A percentile compares a stretch with the other conserved stretches of the same genome.
Conservation (phyloP, 2,113 vertebrate species). For the Elaphurus davidianus region DNA sequence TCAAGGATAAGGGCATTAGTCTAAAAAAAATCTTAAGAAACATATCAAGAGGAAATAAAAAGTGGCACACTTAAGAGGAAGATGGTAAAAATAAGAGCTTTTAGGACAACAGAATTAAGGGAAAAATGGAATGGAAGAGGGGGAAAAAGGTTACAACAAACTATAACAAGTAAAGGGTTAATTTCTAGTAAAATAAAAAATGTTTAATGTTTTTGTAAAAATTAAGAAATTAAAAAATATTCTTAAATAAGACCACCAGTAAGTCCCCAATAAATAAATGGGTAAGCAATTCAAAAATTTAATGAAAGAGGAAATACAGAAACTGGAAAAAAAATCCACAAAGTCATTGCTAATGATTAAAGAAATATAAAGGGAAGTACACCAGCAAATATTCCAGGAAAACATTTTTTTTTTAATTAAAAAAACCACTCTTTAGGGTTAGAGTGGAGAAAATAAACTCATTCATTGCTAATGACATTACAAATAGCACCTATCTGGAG, state of each 20-base stretch:
- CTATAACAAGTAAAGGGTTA: neutral
- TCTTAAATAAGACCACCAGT: neutral
- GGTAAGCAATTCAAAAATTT: neutral
- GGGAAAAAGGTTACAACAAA: neutral
- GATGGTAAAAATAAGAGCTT: neutral
- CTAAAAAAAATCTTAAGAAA: neutral
- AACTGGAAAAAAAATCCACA: neutral
- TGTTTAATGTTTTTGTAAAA: neutral
- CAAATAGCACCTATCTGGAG: neutral
- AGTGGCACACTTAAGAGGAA: neutral
- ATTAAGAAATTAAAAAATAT: neutral
- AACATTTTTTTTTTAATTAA: neutral
- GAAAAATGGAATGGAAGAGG: neutral
- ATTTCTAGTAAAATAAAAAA: neutral
- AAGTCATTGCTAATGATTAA: neutral
- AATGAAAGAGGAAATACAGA: neutral
- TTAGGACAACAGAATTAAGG: neutral
- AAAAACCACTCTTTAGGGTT: neutral
- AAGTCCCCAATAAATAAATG: neutral
- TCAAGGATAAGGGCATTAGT: neutral
- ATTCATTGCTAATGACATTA: neutral
- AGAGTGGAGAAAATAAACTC: neutral
- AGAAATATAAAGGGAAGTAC: neutral
- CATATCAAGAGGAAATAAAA: neutral
- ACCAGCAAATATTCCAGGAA: neutral